Conservation (phyloP, 2,888 invertebrate genomes). For the Drosophila vallismaia region DNA sequence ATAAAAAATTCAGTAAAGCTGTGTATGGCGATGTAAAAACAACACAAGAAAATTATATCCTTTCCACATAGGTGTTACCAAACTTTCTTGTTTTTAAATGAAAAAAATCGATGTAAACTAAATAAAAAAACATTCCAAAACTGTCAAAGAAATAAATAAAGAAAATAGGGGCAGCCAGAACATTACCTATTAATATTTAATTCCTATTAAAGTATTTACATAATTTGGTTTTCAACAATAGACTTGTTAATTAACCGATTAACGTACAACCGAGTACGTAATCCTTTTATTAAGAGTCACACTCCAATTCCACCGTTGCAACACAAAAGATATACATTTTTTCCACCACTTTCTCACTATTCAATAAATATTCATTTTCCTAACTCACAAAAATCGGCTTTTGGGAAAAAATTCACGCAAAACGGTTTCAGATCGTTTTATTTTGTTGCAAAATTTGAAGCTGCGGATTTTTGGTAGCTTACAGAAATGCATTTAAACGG, state of each 20-base stretch:
- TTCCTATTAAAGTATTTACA: slow-evolving; percentile 2
- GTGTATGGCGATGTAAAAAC: slow-evolving; percentile 7
- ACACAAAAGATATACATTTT: slow-evolving; percentile 21
- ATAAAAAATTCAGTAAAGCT: slow-evolving; percentile 39
- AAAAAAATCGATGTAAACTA: too few species aligned
- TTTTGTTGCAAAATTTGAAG: slow-evolving; percentile 57
- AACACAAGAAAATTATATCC: neutral
- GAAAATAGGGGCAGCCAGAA: too few species aligned
- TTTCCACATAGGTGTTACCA: neutral
- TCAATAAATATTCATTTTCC: slow-evolving; percentile 30
- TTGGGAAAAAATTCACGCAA: slow-evolving; percentile 9
- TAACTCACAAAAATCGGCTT: slow-evolving; percentile 34
- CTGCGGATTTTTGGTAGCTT: slow-evolving; percentile 65
- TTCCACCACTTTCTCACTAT: slow-evolving; percentile 19
- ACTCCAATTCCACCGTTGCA: slow-evolving; percentile 15
- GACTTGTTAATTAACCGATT: slow-evolving; percentile 33
- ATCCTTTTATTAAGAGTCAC: slow-evolving; percentile 30
- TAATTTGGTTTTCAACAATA: slow-evolving; percentile 11
- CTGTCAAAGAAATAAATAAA: too few species aligned
- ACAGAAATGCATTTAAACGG: slow-evolving; percentile 67
- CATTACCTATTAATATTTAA: neutral
- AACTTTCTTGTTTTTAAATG: neutral
- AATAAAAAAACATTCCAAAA: too few species aligned
- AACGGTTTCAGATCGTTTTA: slow-evolving; percentile 26
- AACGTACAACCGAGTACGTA: slow-evolving; percentile 3